These are phyloP conservation scores for Macrosiphum euphorbiae DNA, from an alignment of 2,888 invertebrate genomes.

Conservation along the genomic window DNA sequence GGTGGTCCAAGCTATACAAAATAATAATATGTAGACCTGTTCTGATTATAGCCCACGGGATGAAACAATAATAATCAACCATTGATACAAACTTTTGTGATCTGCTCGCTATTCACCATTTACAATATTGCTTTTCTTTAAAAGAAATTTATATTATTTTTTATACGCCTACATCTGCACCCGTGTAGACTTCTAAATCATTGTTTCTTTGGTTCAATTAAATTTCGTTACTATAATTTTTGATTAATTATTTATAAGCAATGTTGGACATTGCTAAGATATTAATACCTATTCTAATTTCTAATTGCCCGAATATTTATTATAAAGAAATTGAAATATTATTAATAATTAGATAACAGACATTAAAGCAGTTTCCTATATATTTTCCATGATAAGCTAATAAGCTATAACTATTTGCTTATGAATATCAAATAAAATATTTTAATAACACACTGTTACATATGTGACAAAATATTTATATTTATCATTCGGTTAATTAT, in stretches of 20 bases:
- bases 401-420: background rate
- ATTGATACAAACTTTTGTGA: conserved; percentile 24
- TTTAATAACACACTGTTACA: background rate
- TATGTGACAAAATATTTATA: background rate
- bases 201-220: background rate
- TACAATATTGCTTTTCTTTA: background rate
- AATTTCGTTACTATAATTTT: background rate
- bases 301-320: background rate
- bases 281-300: background rate
- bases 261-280: background rate
- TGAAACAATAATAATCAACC: conserved; percentile 48
- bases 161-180: background rate
- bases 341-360: background rate
- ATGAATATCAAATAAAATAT: background rate
- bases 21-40: conserved; percentile 1
- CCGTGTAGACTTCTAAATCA: background rate
- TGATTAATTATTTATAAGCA: background rate
- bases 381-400: no score
- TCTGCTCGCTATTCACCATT: background rate
- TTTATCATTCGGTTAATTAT: background rate
- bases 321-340: background rate
- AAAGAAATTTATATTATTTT: conserved; percentile 34
- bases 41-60: conserved; percentile 62
- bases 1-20: conserved; percentile 34
- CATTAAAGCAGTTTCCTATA: background rate